These are phyloP conservation scores for Diorhabda elongata DNA, from an alignment of 1,140 invertebrate genomes.

Conservation along the genomic window DNA sequence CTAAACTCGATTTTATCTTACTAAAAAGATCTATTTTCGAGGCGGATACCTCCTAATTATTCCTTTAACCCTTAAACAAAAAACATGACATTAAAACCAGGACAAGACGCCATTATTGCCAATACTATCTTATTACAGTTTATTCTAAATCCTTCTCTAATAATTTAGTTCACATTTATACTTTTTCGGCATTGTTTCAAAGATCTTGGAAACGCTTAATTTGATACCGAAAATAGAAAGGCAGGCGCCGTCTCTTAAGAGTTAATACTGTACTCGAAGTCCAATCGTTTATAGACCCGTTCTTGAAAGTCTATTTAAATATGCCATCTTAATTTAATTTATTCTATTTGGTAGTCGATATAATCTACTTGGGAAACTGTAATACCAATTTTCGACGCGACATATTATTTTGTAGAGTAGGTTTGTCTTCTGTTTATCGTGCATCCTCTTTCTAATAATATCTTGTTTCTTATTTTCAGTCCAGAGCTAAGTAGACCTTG, in stretches of 20 bases:
- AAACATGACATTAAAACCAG: neutral
- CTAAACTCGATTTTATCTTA: too few species aligned
- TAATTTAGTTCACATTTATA: conserved; percentile 3
- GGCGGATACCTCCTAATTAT: neutral
- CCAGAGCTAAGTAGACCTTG: too few species aligned
- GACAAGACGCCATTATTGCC: neutral
- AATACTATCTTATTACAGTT: neutral
- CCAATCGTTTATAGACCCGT: neutral
- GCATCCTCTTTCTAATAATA: too few species aligned
- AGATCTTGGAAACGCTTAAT: neutral
- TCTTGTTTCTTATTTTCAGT: too few species aligned
- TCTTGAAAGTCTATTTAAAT: neutral
- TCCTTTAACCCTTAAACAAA: neutral
- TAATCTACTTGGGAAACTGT: too few species aligned
- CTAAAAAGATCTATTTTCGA: neutral
- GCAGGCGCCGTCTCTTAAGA: neutral
- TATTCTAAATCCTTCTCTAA: neutral
- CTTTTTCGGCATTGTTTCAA: neutral
- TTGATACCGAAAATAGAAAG: conserved; percentile 1
- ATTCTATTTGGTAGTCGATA: too few species aligned
- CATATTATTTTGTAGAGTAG: too few species aligned
- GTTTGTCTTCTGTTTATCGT: too few species aligned
- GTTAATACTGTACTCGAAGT: neutral
- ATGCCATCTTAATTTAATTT: too few species aligned
- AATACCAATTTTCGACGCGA: too few species aligned